Base-by-base conservation (phyloP, 2,113 vertebrate genomes). In the Hassar affinis region DNA sequence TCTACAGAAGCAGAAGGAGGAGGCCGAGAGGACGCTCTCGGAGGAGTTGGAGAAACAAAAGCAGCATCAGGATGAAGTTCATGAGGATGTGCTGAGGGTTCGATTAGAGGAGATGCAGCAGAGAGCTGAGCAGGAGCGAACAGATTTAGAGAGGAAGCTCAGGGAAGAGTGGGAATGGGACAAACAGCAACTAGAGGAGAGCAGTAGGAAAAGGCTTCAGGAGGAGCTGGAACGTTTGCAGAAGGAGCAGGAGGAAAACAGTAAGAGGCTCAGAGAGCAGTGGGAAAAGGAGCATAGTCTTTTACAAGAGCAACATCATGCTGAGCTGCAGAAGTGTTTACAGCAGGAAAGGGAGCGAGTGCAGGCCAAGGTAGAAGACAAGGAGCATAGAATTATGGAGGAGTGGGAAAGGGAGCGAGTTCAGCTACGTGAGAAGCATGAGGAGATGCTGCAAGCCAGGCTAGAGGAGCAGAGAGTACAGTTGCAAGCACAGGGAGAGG, bases 131-230 rank as follows among this genome's bases (percentile, higher is more conserved):
- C 83, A 86, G 2, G 92, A 94, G 0, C 86, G 93, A 52, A 88
- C 90, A 2, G 89, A 93, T 86, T 59, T 84, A 0, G 89, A 90
- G 33, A 85, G 77, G 83, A 88, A 2, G 2, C 87, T 94, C 20
- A 86, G 85, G 0, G 89, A 94, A 84, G 90, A 92, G 88, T 93
- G 93, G 90, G 90, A 94, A 52, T 91, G 91, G 0, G 94, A 96
- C 74, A 88, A 91, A 87, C 83, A 88, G 51, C 90, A 5, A 30
- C 79, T 96, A 72, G 91, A 88, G 33, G 93, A 95, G 30, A 84
- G 91, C 35, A 33, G 88, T 27, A 88, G 93, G 22, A 92, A 91
- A 87, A 82, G 90, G 38, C 90, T 95, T 64, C 95, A 96, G 0
- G 90, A 91, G 68, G 92, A 92, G 84, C 90, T 90, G 84, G 78